Percentiles rank a stretch among this genome's conserved stretches.
Evolutionary conservation across 2,797 vertebrate genomes (phyloP).

Genomic region (Pantherophis vulpinus): DNA sequence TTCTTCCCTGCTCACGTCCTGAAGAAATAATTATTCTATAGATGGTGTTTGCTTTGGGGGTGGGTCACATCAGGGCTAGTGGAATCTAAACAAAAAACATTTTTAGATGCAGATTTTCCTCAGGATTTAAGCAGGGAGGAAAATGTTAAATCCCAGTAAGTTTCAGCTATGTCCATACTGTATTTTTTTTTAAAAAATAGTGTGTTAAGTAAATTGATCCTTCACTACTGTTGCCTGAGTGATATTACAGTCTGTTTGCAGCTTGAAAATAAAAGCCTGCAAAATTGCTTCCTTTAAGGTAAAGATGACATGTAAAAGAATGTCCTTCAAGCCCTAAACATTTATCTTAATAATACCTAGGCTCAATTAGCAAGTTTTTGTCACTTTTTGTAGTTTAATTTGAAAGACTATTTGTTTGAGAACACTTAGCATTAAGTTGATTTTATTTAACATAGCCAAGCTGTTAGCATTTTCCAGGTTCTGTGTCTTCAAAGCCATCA

Average conservation of each 20-base stretch:
- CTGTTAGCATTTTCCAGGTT: neutral
- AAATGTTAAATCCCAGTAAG: neutral
- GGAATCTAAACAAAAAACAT: neutral
- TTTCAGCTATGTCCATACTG: neutral
- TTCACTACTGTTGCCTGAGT: neutral
- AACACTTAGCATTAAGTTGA: slow-evolving; percentile 12
- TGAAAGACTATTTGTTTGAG: neutral
- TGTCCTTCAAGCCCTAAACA: neutral
- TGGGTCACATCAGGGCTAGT: neutral
- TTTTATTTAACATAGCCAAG: slow-evolving; percentile 9
- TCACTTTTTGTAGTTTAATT: neutral
- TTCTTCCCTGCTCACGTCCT: neutral
- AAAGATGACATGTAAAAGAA: neutral
- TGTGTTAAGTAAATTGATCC: neutral
- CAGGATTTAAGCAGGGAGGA: neutral
- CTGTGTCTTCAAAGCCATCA: neutral
- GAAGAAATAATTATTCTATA: neutral
- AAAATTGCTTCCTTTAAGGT: neutral
- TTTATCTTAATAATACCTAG: neutral
- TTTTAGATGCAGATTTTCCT: neutral
- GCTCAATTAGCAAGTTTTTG: neutral
- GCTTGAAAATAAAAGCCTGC: neutral
- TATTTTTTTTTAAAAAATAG: neutral
- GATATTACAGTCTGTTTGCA: neutral
- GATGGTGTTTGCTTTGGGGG: neutral